A percentile compares a stretch with the other conserved stretches of the same genome.
Evolutionary conservation across 2,888 invertebrate species (phyloP).

Genomic region (Leptodirus hochenwartii): DNA sequence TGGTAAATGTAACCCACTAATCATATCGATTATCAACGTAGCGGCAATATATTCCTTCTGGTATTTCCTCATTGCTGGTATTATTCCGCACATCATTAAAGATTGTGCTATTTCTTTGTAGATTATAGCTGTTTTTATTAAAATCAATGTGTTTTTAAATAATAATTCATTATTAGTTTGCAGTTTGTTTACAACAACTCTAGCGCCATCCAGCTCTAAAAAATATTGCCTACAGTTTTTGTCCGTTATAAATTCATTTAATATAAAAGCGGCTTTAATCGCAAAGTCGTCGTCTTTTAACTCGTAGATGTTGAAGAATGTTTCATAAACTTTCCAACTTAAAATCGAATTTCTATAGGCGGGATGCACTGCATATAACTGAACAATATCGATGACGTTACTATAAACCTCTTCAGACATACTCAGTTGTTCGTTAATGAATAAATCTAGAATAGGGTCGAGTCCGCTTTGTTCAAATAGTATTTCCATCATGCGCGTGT

Average conservation of each 20-base stretch:
- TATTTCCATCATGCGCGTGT: slow-evolving; percentile 1
- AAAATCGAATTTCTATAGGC: slow-evolving; percentile 4
- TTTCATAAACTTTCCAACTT: slow-evolving; percentile 3
- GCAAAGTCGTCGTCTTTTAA: slow-evolving; percentile 5
- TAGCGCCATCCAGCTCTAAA: slow-evolving; percentile 7
- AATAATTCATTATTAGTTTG: slow-evolving; percentile 6
- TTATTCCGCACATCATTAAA: slow-evolving; percentile 8
- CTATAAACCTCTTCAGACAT: slow-evolving; percentile 1
- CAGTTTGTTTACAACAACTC: slow-evolving; percentile 8
- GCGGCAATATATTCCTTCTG: slow-evolving; percentile 8
- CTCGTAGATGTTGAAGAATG: slow-evolving; percentile 6
- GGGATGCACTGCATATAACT: slow-evolving; percentile 7
- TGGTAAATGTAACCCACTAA: slow-evolving; percentile 11
- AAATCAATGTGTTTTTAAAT: slow-evolving; percentile 8
- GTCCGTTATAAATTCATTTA: slow-evolving; percentile 8
- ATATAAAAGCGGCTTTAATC: slow-evolving; percentile 6
- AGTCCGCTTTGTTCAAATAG: slow-evolving; percentile 3
- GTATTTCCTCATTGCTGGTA: slow-evolving; percentile 7
- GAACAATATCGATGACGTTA: slow-evolving; percentile 6
- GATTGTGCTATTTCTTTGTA: slow-evolving; percentile 9
- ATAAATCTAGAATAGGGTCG: background rate
- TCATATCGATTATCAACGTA: slow-evolving; percentile 7
- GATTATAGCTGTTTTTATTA: slow-evolving; percentile 9
- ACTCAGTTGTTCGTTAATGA: background rate
- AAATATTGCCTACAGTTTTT: slow-evolving; percentile 7